Evolutionary conservation across 2,888 invertebrate genomes (phyloP).

Genomic region (Antheraea assamensis): DNA sequence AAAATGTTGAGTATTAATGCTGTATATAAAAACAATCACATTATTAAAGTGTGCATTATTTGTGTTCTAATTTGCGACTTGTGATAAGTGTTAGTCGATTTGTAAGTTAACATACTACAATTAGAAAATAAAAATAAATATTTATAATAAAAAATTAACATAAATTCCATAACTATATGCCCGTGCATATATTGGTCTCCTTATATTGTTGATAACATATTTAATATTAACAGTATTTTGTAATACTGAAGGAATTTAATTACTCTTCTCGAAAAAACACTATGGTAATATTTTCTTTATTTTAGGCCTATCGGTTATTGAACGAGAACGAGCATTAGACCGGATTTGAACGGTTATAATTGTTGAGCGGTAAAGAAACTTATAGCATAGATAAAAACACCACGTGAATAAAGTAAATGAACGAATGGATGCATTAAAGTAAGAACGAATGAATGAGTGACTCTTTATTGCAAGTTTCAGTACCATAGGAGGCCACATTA

Average conservation of each 20-base stretch:
- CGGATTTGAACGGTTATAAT: too few species aligned
- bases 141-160: not conserved
- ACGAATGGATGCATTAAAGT: not conserved
- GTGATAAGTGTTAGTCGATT: not conserved
- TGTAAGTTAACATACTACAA: slow-evolving; percentile 2
- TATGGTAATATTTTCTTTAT: not conserved
- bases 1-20: slow-evolving; percentile 70
- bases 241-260: not conserved
- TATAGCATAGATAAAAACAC: too few species aligned
- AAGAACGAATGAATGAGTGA: not conserved
- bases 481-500: too few species aligned
- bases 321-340: too few species aligned
- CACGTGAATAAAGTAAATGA: not conserved
- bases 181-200: not conserved
- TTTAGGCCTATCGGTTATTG: too few species aligned
- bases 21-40: slow-evolving; percentile 62
- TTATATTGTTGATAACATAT: not conserved
- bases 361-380: too few species aligned
- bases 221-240: not conserved
- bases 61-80: not conserved
- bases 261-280: not conserved
- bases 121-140: not conserved
- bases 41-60: not conserved
- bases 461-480: not conserved
- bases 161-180: not conserved